These are phyloP conservation scores for Antheraea pernyi DNA, from an alignment of 1,140 invertebrate genomes.

Conservation along the genomic window DNA sequence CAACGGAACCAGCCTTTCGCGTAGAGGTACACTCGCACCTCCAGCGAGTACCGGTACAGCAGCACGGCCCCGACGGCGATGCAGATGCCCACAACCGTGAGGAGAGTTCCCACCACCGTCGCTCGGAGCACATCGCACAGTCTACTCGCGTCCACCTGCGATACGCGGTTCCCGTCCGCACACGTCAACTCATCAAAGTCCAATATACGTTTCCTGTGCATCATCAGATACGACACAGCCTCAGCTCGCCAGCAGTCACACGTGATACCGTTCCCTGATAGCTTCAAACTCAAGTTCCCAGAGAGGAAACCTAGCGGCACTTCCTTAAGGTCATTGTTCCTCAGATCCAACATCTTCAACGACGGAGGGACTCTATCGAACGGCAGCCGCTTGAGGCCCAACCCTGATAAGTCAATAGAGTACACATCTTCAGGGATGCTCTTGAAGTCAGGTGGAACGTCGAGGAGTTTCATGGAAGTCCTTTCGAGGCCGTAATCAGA, in stretches of 20 bases:
- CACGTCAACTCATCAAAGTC: slow-evolving; percentile 1
- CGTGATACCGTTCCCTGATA: slow-evolving; percentile 32
- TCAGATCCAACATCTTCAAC: slow-evolving; percentile 31
- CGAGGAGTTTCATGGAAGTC: background rate
- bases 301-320: slow-evolving; percentile 28
- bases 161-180: background rate
- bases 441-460: background rate
- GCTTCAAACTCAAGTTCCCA: slow-evolving; percentile 20
- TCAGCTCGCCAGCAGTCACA: slow-evolving; percentile 33
- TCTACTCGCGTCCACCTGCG: background rate
- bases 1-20: background rate
- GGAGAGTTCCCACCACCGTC: background rate
- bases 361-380: background rate
- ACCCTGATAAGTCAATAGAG: slow-evolving; percentile 9
- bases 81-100: background rate
- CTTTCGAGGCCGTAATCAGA: background rate
- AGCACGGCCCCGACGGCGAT: background rate
- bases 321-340: slow-evolving; percentile 26
- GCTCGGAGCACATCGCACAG: background rate
- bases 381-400: background rate
- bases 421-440: slow-evolving; percentile 9
- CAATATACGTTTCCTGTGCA: background rate
- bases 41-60: slow-evolving; percentile 1
- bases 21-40: background rate
- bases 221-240: slow-evolving; percentile 20